Evolutionary conservation across 2,113 vertebrate genomes (phyloP), one percentile per base, ranked within the genome.

Genomic region (Austrofundulus limnaeus): DNA sequence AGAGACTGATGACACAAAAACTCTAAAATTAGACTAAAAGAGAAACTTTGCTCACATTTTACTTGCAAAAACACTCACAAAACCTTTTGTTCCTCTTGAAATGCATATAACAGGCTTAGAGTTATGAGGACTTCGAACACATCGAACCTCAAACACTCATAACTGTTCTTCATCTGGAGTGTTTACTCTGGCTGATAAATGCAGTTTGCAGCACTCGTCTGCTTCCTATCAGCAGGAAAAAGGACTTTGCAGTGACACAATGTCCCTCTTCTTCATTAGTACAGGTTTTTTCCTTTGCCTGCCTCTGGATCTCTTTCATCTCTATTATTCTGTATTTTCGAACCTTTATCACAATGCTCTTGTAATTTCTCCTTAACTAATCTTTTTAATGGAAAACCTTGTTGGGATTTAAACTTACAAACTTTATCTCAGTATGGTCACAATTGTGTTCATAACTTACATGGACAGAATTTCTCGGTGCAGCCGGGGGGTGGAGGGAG

Each of bases 21-120:
- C 1, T 15, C 77, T 77, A 66, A 82, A 86, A 75, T 83, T 82
- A 86, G 50, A 78, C 7, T 1, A 16, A 51, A 5, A 21, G 47
- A 78, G 50, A 38, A 66, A 46, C 61, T 65, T 59, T 60, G 57
- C 20, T 19, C n/a, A 45, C 48, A 70, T 75, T 52, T 47, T 48
- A 77, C 51, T 31, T 66, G 57, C 53, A 72, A 38, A 64, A 48
- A 58, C 24, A 3, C 19, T 54, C 25, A n/a, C 28, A 56, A 37
- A n/a, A n/a, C n/a, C 15, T 42, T 46, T 16, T 38, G 1, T 39
- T 58, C 50, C 41, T 41, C 1, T 38, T 47, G 34, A 56, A 45
- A 45, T 19, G 38, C 57, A 54, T 50, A 53, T 75, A 71, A 46
- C 49, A 25, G 23, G 48, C 54, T 65, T 49, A 49, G 59, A 66